Evolutionary conservation across 2,888 invertebrate species (phyloP), one percentile per base, ranked within the genome.

Genomic region (Cancer borealis): DNA sequence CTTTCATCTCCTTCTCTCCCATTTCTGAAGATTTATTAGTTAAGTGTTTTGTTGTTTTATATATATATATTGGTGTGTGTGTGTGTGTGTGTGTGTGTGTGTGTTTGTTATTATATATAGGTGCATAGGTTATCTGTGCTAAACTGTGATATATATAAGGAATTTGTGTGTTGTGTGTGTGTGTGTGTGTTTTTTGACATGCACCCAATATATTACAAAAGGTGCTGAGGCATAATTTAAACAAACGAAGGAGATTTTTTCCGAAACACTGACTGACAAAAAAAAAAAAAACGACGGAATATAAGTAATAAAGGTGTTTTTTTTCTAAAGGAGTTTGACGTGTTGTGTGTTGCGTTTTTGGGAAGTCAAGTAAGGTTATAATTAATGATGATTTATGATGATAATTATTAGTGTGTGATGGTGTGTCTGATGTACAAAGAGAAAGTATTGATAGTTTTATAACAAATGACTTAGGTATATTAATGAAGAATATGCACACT

Each of bases 381-480:
- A 54, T 39, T 26, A 5, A 26, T 21, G 10, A n/a, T 73, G 73
- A 73, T 73, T 73, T n/a, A 73, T 73, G 26, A 10, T 26, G 10
- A 73, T n/a, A 5, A 8, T 8, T 8, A 26, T n/a, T 26, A n/a
- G n/a, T 73, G 73, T 26, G 26, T 26, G 26, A 8, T 21, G 26
- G 10, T 21, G 73, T 26, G 26, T 26, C 26, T 73, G 1, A 73
- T 26, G 73, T 73, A 73, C 73, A 73, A 73, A 26, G 26, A 73
- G 10, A 73, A n/a, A 73, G 73, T 73, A 73, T 73, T 73, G 73
- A 8, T 73, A 73, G 73, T 73, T 73, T 73, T 73, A 54, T 73
- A 73, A n/a, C n/a, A 26, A 73, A n/a, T 0, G 60, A 60, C 17
- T 60, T 60, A 60, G 4, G 17, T 60, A 39, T 39, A 39, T 39